A percentile compares a stretch with the other conserved stretches of the same genome.
Conservation (phyloP, 2,797 vertebrate genomes). For the Hozukius guyotensis region DNA sequence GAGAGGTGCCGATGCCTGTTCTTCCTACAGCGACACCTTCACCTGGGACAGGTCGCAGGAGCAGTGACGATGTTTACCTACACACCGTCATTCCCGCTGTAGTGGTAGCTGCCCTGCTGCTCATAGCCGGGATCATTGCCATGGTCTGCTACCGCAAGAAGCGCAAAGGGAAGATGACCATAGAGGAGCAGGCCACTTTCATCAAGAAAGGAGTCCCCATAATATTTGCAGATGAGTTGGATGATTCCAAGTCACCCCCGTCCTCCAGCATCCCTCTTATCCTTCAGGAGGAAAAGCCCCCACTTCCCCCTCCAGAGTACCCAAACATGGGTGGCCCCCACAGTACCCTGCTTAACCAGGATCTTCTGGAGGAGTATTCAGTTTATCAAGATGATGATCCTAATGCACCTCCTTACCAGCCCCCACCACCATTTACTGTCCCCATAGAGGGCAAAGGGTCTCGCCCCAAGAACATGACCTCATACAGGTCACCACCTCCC, state of each 20-base stretch:
- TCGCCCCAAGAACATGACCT: slow-evolving; percentile 99
- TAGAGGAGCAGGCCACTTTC: slow-evolving; percentile 99
- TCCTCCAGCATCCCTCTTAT: slow-evolving; percentile 99
- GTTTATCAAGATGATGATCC: slow-evolving; percentile 96
- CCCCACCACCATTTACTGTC: slow-evolving; percentile 95
- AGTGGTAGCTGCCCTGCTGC: slow-evolving; percentile 94
- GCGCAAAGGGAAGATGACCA: slow-evolving; percentile 97
- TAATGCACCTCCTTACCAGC: slow-evolving; percentile 96
- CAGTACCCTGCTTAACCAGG: slow-evolving; percentile 95
- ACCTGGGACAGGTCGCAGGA: slow-evolving; percentile 88
- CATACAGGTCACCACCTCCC: slow-evolving; percentile 96
- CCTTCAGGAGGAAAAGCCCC: slow-evolving; percentile 98
- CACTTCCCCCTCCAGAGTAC: slow-evolving; percentile 96
- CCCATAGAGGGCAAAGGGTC: slow-evolving; percentile 98
- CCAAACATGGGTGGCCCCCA: slow-evolving; percentile 95
- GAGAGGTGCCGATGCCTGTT: slow-evolving; percentile 74
- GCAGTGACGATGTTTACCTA: slow-evolving; percentile 94
- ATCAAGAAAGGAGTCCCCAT: slow-evolving; percentile 99
- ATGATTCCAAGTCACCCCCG: slow-evolving; percentile 97
- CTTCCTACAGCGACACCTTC: slow-evolving; percentile 81
- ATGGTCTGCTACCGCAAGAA: slow-evolving; percentile 99
- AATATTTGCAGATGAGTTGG: slow-evolving; percentile 97
- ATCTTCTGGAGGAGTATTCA: slow-evolving; percentile 94
- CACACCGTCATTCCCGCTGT: slow-evolving; percentile 98
- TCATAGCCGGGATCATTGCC: slow-evolving; percentile 95